Percentiles rank a stretch among this genome's conserved stretches.
Evolutionary conservation across 2,113 vertebrate genomes (phyloP).

Genomic region (Oplegnathus fasciatus): DNA sequence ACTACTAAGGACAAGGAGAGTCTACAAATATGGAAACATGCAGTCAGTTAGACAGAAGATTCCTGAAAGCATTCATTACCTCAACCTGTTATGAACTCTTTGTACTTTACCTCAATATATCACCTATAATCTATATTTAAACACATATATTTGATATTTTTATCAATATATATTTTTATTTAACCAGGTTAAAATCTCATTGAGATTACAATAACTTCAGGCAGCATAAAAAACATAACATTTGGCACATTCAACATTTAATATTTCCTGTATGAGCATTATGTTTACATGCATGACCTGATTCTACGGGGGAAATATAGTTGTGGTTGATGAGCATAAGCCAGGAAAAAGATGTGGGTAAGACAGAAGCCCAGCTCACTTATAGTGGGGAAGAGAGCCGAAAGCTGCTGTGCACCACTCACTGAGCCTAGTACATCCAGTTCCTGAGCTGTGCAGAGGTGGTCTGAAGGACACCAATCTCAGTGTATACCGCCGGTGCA

Average conservation of each 20-base stretch:
- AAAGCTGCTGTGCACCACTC: constrained; percentile 27
- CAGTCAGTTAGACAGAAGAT: background rate
- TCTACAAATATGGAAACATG: constrained; percentile 4
- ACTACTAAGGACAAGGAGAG: constrained; percentile 16
- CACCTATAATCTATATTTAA: background rate
- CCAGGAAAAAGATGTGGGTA: background rate
- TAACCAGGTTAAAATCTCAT: background rate
- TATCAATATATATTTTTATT: too few species aligned
- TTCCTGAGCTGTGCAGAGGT: constrained; percentile 70
- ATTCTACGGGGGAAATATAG: background rate
- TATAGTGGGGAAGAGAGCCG: background rate
- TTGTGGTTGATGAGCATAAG: background rate
- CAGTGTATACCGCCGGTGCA: constrained; percentile 11
- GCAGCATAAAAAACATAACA: background rate
- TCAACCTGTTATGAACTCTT: background rate
- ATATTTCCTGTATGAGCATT: background rate
- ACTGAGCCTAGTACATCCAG: constrained; percentile 52
- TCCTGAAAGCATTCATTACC: background rate
- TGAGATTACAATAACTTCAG: background rate
- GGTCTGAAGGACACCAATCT: constrained; percentile 69
- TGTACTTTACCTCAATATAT: background rate
- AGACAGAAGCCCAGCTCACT: constrained; percentile 9
- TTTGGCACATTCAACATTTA: background rate
- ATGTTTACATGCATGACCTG: background rate
- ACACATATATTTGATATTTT: background rate